Base-by-base conservation (phyloP, 92 coral and sea anemone genomes). In the Porites rus region DNA sequence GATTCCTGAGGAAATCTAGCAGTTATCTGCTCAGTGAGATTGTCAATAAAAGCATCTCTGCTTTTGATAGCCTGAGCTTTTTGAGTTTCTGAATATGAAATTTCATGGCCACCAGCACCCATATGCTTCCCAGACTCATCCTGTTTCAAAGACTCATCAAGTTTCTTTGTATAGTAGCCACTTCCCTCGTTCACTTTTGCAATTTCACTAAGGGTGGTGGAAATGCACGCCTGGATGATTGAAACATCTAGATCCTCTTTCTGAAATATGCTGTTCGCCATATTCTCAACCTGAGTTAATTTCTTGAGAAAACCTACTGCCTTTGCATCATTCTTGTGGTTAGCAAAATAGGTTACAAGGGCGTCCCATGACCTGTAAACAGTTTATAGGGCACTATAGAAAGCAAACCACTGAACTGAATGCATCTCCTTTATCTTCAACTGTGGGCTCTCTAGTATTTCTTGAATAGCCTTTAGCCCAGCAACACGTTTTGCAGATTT, bases 371-470 rank as follows among this genome's bases (percentile, higher is more conserved):
- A 51, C 20, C 77, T 50, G 77, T 10, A n/a, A 19, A 73, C 56
- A 22, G 61, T 22, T 50, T 51, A 19, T 7, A 73, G 77, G 11
- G 61, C 60, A 59, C 38, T 76, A 25, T 54, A 76, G 68, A 58
- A 76, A 28, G 74, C 60, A 65, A 79, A 66, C 84, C 84, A 79
- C 72, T 17, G 18, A 20, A 79, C 84, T 43, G 74, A 10, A 67
- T 65, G 84, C 72, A 79, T 67, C 63, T 87, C 90, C 38, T 79
- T 87, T 52, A 79, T 10, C 70, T 79, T 87, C 43, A 87, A 62
- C 52, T 38, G 11, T 59, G 85, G 85, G 22, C 74, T 43, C 5
- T 87, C 62, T 7, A 86, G 73, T 7, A 78, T 78, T 6, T 58
- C 25, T 21, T 78, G 78, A 56, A 77, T 85, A 28, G 72, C 84